Base-by-base conservation (phyloP, 2,797 vertebrate species). In the Rhinatrema bivittatum region DNA sequence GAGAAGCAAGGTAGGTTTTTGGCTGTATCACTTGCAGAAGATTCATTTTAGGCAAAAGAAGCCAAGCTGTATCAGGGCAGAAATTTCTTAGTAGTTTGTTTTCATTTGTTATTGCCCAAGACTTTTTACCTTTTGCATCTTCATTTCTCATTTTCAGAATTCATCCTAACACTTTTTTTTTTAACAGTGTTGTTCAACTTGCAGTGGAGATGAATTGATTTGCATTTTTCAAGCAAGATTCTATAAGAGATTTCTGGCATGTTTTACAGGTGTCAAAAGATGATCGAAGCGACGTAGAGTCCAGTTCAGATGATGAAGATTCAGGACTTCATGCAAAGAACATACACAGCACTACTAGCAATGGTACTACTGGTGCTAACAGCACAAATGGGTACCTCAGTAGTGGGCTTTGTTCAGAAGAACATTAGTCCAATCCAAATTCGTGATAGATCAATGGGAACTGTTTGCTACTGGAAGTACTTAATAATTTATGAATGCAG, bases 261-360 rank as follows among this genome's bases (percentile, higher is more conserved):
- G 10, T 65, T 38, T 24, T 46, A 1, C 76, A 99, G 96, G 91
- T 94, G 57, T 85, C 91, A 57, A 97, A 94, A 74, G 94, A 99
- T 50, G 85, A 91, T 62, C 85, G 89, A 59, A 97, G 92, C 39
- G 95, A 99, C 48, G 82, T 97, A 10, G 95, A 99, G 76, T 96
- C 91, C 44, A 95, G 94, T 78, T 98, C 93, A 37, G 95, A 99
- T 21, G 96, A 99, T 57, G 96, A 97, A 5, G 86, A 91, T 50
- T 75, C 83, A n/a, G 70, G 70, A 17, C 76, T 78, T 25, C 55
- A 78, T 36, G 69, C 71, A 59, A 91, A 90, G 68, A 91, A 71
- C 60, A 62, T 60, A 3, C 90, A 93, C 61, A 84, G 64, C 60
- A 16, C 72, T 8, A 24, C 77, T 56, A 72, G 74, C 1, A 92